Percentiles rank a stretch among this genome's conserved stretches.
phyloP scores from a whole-genome alignment of 64 coral and sea anemone species.

The Stichodactyla mertensii region DNA sequence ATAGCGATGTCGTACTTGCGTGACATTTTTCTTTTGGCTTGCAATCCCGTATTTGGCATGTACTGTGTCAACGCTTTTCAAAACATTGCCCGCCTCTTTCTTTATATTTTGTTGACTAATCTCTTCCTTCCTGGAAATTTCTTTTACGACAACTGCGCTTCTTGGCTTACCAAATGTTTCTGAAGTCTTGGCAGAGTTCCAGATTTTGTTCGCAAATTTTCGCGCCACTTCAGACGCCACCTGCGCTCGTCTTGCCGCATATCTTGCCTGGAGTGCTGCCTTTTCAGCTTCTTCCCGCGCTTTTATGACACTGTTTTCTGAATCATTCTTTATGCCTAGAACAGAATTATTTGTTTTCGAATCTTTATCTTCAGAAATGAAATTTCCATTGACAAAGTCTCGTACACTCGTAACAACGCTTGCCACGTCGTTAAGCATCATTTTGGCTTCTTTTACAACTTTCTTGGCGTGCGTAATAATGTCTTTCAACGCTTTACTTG shows the following conservation, averaged over 20 bases:
- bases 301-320: constrained; percentile 9
- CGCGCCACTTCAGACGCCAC: constrained; percentile 15
- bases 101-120: too few species aligned
- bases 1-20: neutral
- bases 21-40: neutral
- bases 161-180: neutral
- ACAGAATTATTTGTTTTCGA: neutral
- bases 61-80: neutral
- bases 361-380: neutral
- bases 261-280: constrained; percentile 17
- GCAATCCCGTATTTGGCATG: neutral
- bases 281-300: constrained; percentile 29
- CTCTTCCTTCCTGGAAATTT: neutral
- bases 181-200: neutral
- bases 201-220: neutral
- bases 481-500: constrained; percentile 44
- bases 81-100: neutral
- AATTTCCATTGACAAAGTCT: constrained; percentile 43
- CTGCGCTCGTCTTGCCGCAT: constrained; percentile 20
- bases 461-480: constrained; percentile 51
- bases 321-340: neutral
- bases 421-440: constrained; percentile 45
- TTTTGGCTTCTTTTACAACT: constrained; percentile 68
- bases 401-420: constrained; percentile 50
- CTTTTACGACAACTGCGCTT: neutral